These are phyloP conservation scores for Microctonus brassicae DNA, from an alignment of 2,888 invertebrate genomes.

Conservation along the genomic window DNA sequence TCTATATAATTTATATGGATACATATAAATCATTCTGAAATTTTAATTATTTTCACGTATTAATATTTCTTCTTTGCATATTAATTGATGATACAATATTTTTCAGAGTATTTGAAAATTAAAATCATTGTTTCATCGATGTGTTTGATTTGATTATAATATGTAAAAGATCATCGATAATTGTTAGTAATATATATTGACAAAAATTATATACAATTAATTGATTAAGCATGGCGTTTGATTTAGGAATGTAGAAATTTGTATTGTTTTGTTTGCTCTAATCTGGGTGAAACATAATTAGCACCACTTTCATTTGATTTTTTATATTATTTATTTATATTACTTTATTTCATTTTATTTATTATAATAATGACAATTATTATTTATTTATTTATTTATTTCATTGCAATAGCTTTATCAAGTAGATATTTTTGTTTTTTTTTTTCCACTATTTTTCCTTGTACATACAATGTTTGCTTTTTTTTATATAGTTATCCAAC, in stretches of 20 bases:
- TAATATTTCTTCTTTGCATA: neutral
- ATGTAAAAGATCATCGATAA: neutral
- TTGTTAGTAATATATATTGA: too few relatives aligned
- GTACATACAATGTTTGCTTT: constrained; percentile 60
- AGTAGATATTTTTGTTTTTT: constrained; percentile 35
- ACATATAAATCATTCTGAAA: neutral
- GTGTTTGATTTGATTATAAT: too few relatives aligned
- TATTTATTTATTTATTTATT: neutral
- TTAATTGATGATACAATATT: neutral
- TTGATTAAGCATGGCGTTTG: constrained; percentile 5
- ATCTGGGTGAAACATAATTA: constrained; percentile 18
- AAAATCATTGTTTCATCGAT: too few relatives aligned
- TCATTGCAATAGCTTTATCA: constrained; percentile 18
- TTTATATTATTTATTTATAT: neutral
- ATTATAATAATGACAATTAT: too few relatives aligned
- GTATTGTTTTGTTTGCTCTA: constrained; percentile 21
- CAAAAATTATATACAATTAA: neutral
- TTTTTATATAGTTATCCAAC: constrained; percentile 72
- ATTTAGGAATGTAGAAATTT: constrained; percentile 13
- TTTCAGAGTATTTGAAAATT: too few relatives aligned
- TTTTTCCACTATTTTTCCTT: constrained; percentile 49
- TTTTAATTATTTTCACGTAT: neutral
- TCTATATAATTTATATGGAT: neutral
- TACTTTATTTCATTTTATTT: too few relatives aligned
- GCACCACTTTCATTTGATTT: neutral